These are phyloP conservation scores for Megalops cyprinoides DNA, from an alignment of 2,797 vertebrate species.

Conservation along the genomic window DNA sequence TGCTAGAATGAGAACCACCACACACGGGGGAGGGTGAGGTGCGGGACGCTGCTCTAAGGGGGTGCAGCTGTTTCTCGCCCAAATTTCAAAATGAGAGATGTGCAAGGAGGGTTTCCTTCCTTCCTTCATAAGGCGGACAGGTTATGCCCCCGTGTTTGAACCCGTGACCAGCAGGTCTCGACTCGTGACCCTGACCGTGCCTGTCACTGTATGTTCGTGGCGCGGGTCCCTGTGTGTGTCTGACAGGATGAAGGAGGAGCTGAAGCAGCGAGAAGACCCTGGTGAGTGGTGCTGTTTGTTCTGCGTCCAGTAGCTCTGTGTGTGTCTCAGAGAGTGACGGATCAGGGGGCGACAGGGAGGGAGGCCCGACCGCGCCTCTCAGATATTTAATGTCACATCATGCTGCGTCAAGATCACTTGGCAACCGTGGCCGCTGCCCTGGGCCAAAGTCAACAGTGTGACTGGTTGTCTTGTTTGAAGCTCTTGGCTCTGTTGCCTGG, in stretches of 20 bases:
- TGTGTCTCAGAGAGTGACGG: not conserved
- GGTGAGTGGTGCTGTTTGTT: not conserved
- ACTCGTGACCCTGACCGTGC: not conserved
- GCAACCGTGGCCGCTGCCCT: slow-evolving; percentile 9
- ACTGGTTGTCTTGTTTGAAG: not conserved
- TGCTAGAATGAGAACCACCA: too few relatives aligned
- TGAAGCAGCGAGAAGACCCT: not conserved
- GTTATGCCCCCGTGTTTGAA: slow-evolving; percentile 9
- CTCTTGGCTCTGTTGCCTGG: not conserved
- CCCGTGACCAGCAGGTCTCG: slow-evolving; percentile 4
- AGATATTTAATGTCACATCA: slow-evolving; percentile 7
- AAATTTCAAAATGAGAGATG: too few relatives aligned
- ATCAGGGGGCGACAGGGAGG: not conserved
- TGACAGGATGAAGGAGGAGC: not conserved
- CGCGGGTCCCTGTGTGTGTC: too few relatives aligned
- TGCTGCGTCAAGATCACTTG: not conserved
- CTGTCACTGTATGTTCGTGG: too few relatives aligned
- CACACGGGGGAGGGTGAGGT: too few relatives aligned
- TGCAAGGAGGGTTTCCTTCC: too few relatives aligned
- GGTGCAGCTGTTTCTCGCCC: too few relatives aligned
- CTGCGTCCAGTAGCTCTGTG: not conserved
- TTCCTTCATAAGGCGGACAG: too few relatives aligned
- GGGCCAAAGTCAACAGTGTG: not conserved
- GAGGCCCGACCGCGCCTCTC: not conserved
- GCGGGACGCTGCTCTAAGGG: too few relatives aligned